Conservation (phyloP, 2,113 vertebrate species). For the Trogon melanurus region DNA sequence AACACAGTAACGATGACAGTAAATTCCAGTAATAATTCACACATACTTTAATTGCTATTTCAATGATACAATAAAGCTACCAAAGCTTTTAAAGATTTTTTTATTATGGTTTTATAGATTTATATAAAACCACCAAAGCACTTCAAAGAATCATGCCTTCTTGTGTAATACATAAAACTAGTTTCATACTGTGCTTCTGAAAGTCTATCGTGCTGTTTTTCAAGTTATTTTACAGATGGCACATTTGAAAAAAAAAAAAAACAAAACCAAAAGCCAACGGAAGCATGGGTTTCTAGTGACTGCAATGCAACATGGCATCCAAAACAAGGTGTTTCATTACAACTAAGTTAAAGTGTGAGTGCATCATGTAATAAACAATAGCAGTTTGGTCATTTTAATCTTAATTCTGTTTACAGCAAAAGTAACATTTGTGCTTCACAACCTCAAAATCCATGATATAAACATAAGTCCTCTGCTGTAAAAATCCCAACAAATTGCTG, state of each 20-base stretch:
- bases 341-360: constrained; percentile 65
- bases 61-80: constrained; percentile 63
- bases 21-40: constrained; percentile 20
- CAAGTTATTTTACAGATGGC: constrained; percentile 68
- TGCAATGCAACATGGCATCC: constrained; percentile 40
- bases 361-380: constrained; percentile 62
- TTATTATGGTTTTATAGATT: constrained; percentile 72
- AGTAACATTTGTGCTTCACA: constrained; percentile 48
- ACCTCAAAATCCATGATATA: constrained; percentile 19
- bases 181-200: constrained; percentile 62
- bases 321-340: constrained; percentile 36
- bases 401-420: constrained; percentile 56
- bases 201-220: constrained; percentile 55
- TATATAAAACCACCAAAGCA: constrained; percentile 77
- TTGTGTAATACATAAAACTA: constrained; percentile 62
- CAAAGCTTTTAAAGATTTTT: constrained; percentile 42
- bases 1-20: constrained; percentile 17
- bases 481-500: constrained; percentile 40
- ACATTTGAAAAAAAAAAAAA: neutral
- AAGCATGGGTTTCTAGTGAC: constrained; percentile 51
- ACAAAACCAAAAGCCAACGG: neutral
- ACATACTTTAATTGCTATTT: constrained; percentile 65
- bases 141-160: constrained; percentile 71
- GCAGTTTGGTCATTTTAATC: constrained; percentile 71
- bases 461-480: constrained; percentile 39